Percentiles rank a stretch among this genome's conserved stretches.
Conservation (phyloP, 2,888 invertebrate genomes). For the Adineta ricciae region DNA sequence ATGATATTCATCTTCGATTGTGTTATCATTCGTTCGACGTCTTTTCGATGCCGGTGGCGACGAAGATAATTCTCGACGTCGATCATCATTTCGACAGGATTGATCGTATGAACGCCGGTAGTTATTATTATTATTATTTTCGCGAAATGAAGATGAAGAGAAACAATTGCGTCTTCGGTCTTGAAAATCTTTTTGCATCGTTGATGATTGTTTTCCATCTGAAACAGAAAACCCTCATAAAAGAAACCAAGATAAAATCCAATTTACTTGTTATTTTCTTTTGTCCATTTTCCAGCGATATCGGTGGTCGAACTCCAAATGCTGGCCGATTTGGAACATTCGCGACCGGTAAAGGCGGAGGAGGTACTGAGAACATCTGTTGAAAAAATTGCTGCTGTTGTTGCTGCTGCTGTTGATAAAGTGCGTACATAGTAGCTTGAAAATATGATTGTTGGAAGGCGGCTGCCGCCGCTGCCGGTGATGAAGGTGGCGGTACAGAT, state of each 20-base stretch:
- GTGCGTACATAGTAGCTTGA: neutral
- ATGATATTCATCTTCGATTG: conserved; percentile 1
- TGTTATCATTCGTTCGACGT: neutral
- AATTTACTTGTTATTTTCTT: neutral
- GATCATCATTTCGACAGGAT: neutral
- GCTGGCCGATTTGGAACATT: neutral
- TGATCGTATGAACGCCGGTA: neutral
- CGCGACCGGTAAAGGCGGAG: neutral
- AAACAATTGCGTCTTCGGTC: neutral
- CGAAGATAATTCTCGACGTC: neutral
- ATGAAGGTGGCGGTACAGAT: neutral
- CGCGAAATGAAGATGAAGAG: neutral
- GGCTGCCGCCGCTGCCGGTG: neutral
- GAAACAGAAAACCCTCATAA: neutral
- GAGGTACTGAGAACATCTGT: neutral
- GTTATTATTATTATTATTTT: neutral
- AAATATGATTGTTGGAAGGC: neutral
- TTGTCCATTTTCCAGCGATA: neutral
- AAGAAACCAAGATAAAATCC: neutral
- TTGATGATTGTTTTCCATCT: neutral
- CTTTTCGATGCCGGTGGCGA: neutral
- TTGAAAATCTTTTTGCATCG: neutral
- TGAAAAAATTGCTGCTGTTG: neutral
- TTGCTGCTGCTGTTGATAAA: neutral
- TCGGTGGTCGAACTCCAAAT: neutral